A percentile compares a stretch with the other conserved stretches of the same genome.
Conservation (phyloP, 2,113 vertebrate species). For the Corythoichthys haematopterus region DNA sequence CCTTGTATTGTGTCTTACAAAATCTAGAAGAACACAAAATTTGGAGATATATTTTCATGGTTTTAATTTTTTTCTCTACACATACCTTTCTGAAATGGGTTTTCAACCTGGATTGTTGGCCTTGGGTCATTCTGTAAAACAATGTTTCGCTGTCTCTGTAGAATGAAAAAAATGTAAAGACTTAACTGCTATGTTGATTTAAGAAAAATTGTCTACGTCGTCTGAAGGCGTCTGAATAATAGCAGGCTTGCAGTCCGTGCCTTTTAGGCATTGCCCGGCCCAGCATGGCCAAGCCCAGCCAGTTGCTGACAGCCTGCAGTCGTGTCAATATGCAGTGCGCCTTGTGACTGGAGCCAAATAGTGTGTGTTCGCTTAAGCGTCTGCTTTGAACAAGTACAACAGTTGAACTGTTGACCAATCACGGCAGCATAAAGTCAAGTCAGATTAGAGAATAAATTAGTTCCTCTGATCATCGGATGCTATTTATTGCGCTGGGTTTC, state of each 20-base stretch:
- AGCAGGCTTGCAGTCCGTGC: conserved; percentile 10
- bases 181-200: conserved; percentile 13
- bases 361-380: background rate
- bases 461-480: background rate
- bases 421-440: background rate
- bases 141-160: background rate
- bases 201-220: conserved; percentile 22
- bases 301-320: conserved; percentile 41
- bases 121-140: no score
- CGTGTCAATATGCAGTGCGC: conserved; percentile 41
- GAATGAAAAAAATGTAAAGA: background rate
- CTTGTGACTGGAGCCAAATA: conserved; percentile 36
- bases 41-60: no score
- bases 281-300: conserved; percentile 34
- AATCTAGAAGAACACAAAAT: no score
- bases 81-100: no score
- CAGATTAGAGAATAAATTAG: background rate
- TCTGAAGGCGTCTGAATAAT: conserved; percentile 18
- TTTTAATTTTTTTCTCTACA: no score
- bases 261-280: conserved; percentile 27
- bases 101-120: no score
- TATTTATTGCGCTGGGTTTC: background rate
- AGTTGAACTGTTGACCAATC: background rate
- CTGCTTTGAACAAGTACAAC: background rate
- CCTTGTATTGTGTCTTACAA: no score